Percentiles rank a stretch among this genome's conserved stretches.
Evolutionary conservation across 2,888 invertebrate genomes (phyloP).

Genomic region (Pterostichus madidus): DNA sequence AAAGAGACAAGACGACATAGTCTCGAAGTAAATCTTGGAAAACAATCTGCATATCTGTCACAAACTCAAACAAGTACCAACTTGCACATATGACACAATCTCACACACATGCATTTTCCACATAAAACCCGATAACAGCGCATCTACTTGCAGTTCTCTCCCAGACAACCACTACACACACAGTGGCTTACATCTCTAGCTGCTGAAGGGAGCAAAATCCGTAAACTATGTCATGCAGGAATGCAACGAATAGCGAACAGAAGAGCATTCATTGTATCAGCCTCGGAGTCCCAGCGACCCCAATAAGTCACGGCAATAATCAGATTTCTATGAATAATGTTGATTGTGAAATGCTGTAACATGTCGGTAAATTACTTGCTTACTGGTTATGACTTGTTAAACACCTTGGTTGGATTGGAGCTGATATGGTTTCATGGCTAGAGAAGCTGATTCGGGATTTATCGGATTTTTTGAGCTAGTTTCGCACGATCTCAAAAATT

Average conservation of each 20-base stretch:
- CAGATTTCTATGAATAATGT: slow-evolving; percentile 51
- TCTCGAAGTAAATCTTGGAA: slow-evolving; percentile 6
- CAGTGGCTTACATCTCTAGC: background rate
- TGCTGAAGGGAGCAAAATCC: slow-evolving; percentile 57
- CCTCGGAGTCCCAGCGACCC: slow-evolving; percentile 20
- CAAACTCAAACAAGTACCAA: background rate
- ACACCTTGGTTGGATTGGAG: background rate
- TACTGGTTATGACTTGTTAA: background rate
- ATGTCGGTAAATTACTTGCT: background rate
- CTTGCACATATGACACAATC: slow-evolving; percentile 1
- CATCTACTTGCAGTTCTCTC: background rate
- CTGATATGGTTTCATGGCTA: background rate
- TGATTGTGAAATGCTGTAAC: slow-evolving; percentile 6
- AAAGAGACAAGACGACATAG: background rate
- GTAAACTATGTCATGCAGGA: slow-evolving; percentile 60
- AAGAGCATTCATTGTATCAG: slow-evolving; percentile 25
- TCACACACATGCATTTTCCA: slow-evolving; percentile 1
- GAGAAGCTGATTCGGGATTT: background rate
- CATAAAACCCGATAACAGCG: background rate
- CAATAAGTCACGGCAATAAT: slow-evolving; percentile 32
- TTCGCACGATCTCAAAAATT: no score
- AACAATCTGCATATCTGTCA: slow-evolving; percentile 15
- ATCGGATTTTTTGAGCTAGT: no score
- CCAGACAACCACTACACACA: background rate
- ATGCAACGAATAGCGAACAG: slow-evolving; percentile 16